Percentiles rank a stretch among this genome's conserved stretches.
Conservation (phyloP, 2,888 invertebrate species). For the Taphrorychus bicolor region DNA sequence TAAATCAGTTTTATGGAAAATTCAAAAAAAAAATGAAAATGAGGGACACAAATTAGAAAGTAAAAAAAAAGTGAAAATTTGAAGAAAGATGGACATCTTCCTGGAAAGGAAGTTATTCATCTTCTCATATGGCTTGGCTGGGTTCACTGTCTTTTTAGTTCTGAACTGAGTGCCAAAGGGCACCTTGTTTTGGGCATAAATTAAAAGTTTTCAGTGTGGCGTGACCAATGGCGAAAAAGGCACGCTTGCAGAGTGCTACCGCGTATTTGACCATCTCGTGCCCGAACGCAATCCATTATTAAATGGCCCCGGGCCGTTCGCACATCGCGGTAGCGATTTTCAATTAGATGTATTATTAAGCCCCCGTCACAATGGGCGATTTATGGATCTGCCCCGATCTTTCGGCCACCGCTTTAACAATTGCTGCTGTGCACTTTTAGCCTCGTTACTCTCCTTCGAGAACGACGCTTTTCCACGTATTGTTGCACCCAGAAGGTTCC, state of each 20-base stretch:
- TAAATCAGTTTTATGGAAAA: no score
- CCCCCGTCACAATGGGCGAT: slow-evolving; percentile 45
- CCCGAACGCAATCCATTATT: slow-evolving; percentile 45
- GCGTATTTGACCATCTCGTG: slow-evolving; percentile 43
- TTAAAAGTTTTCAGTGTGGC: background rate
- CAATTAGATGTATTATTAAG: slow-evolving; percentile 54
- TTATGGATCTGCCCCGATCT: slow-evolving; percentile 44
- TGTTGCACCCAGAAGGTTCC: no score
- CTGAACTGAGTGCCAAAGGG: no score
- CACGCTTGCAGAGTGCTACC: slow-evolving; percentile 6
- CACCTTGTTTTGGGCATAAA: no score
- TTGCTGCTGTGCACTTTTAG: background rate
- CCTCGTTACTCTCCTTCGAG: background rate
- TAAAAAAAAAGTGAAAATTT: no score
- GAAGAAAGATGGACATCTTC: no score
- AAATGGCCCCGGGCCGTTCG: slow-evolving; percentile 45
- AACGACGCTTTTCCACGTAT: background rate
- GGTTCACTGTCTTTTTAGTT: no score
- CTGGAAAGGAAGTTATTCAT: no score
- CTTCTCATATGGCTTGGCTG: no score
- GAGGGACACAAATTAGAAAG: no score
- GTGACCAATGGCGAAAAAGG: slow-evolving; percentile 33
- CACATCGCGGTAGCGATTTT: slow-evolving; percentile 51
- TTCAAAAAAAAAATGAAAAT: no score
- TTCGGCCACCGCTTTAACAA: background rate